Conservation (phyloP, 2,888 invertebrate species). For the Prosapia bicincta region DNA sequence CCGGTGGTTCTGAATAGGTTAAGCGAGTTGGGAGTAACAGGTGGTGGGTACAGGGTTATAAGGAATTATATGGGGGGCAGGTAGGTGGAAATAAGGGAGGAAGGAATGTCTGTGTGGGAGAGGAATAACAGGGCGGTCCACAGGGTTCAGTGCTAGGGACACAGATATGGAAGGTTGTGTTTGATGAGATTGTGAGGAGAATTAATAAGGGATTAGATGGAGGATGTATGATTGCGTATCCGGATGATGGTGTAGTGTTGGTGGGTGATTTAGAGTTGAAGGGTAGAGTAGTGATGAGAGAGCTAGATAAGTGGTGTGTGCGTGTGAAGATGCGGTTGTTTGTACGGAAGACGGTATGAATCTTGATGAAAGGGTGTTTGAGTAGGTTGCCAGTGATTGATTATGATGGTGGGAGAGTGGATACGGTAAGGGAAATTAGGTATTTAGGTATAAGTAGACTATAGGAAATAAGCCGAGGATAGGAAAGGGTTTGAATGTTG, state of each 20-base stretch:
- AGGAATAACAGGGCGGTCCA: background rate
- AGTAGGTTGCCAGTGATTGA: too few relatives aligned
- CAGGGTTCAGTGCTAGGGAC: background rate
- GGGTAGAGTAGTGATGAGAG: too few relatives aligned
- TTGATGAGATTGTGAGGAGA: background rate
- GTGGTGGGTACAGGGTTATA: background rate
- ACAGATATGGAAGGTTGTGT: background rate
- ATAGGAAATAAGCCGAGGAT: too few relatives aligned
- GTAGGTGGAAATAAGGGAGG: background rate
- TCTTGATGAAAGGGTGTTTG: too few relatives aligned
- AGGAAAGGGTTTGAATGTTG: too few relatives aligned
- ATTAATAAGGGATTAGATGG: background rate
- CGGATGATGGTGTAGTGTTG: background rate
- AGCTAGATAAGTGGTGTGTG: background rate
- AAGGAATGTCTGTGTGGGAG: background rate
- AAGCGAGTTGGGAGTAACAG: background rate
- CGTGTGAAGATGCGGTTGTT: too few relatives aligned
- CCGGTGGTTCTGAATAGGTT: background rate
- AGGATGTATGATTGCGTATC: background rate
- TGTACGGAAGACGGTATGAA: too few relatives aligned
- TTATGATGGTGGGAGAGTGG: too few relatives aligned
- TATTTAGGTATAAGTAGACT: too few relatives aligned
- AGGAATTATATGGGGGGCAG: background rate
- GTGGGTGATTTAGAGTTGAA: too few relatives aligned
- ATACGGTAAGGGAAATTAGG: too few relatives aligned